phyloP scores from a whole-genome alignment of 2,113 vertebrate species.

The Oenanthe melanoleuca region DNA sequence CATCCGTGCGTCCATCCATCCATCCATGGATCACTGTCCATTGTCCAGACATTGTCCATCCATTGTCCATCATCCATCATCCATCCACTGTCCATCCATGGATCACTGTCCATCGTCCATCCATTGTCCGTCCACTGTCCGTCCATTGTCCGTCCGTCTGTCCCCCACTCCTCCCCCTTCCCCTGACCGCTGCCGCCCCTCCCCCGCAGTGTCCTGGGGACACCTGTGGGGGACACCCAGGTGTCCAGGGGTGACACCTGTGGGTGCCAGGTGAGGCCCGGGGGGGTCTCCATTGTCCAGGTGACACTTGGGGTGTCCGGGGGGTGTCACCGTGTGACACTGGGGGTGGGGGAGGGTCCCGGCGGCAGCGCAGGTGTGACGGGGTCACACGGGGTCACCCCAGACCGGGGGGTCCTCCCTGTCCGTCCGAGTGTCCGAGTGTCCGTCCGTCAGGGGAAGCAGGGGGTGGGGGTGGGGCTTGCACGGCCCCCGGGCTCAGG shows the following conservation, averaged over 20 bases:
- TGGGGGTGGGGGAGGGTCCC: neutral
- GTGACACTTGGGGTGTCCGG: neutral
- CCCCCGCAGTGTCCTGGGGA: neutral
- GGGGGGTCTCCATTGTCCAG: neutral
- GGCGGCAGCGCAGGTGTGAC: neutral
- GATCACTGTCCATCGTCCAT: neutral
- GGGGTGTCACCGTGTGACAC: neutral
- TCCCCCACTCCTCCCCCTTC: neutral
- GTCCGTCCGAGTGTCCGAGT: neutral
- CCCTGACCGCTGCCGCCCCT: neutral
- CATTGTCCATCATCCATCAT: too few species aligned
- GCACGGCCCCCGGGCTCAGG: neutral
- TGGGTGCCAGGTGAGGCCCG: neutral
- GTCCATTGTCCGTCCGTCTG: neutral
- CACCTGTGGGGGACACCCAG: neutral
- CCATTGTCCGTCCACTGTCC: neutral
- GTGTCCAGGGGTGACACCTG: neutral
- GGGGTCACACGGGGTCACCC: neutral
- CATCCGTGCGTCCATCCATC: too few species aligned
- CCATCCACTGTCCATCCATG: neutral
- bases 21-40: too few species aligned
- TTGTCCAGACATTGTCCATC: neutral
- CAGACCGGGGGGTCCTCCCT: neutral
- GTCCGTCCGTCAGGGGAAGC: neutral
- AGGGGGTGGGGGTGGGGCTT: neutral